Evolutionary conservation across 1,140 invertebrate species (phyloP).

Genomic region (Ceratosolen fusciceps): DNA sequence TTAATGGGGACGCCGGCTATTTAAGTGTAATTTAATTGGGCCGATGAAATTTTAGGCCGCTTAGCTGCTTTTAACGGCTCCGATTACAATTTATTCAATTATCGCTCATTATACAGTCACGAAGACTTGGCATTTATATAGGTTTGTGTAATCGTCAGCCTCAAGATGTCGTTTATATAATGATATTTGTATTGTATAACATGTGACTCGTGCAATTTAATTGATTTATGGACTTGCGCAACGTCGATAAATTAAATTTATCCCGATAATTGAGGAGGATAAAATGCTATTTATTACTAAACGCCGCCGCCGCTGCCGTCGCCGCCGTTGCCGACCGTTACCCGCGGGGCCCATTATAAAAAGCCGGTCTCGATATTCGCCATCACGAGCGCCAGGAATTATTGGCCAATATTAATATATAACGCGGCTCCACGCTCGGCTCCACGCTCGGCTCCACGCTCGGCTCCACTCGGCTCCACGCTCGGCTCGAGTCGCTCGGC

Average conservation of each 20-base stretch:
- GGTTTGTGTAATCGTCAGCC: constrained; percentile 8
- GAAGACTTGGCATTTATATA: not conserved
- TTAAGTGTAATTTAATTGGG: constrained; percentile 23
- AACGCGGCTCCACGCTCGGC: too few relatives aligned
- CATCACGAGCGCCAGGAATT: too few relatives aligned
- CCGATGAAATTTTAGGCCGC: constrained; percentile 38
- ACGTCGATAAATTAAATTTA: constrained; percentile 35
- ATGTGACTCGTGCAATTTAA: constrained; percentile 24
- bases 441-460: too few relatives aligned
- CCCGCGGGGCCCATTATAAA: too few relatives aligned
- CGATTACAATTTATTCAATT: constrained; percentile 41
- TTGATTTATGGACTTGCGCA: constrained; percentile 41
- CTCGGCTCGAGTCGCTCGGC: not conserved
- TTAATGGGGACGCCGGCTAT: constrained; percentile 24
- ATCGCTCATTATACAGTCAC: constrained; percentile 12
- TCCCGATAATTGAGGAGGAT: constrained; percentile 36
- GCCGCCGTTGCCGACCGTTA: too few relatives aligned
- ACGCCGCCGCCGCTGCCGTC: too few relatives aligned
- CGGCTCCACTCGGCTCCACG: too few relatives aligned
- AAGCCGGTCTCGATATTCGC: too few relatives aligned
- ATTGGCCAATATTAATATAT: too few relatives aligned
- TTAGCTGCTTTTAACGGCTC: too few relatives aligned
- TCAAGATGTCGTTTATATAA: constrained; percentile 30
- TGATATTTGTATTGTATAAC: constrained; percentile 35
- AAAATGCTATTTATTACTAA: not conserved